These are phyloP conservation scores for Emys orbicularis DNA, from an alignment of 2,797 vertebrate species.

Conservation along the genomic window DNA sequence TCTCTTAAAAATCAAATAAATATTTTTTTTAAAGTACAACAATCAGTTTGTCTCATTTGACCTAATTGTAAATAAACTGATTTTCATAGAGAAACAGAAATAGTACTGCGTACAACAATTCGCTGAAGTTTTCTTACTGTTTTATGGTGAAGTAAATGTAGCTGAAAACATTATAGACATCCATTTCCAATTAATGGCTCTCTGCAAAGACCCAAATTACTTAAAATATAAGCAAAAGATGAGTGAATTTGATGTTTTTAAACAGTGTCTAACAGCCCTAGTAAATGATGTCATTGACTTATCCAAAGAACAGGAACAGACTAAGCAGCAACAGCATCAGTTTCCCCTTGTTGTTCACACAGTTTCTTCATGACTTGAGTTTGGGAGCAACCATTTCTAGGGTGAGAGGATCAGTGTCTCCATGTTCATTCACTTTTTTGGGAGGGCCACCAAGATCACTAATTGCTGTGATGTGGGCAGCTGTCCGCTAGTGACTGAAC, in stretches of 20 bases:
- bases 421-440: background rate
- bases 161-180: background rate
- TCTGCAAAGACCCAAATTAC: background rate
- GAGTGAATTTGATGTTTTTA: background rate
- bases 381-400: accelerated
- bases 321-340: background rate
- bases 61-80: background rate
- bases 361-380: background rate
- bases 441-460: background rate
- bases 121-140: background rate
- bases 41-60: background rate
- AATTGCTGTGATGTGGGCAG: background rate
- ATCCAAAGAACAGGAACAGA: background rate
- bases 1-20: background rate
- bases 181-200: background rate
- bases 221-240: accelerated
- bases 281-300: background rate
- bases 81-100: background rate
- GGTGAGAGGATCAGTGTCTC: background rate
- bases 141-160: background rate
- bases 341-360: accelerated
- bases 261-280: background rate
- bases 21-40: background rate
- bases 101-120: background rate
- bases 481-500: accelerated